phyloP scores from a whole-genome alignment of 1,140 invertebrate genomes.

The Periplaneta americana region DNA sequence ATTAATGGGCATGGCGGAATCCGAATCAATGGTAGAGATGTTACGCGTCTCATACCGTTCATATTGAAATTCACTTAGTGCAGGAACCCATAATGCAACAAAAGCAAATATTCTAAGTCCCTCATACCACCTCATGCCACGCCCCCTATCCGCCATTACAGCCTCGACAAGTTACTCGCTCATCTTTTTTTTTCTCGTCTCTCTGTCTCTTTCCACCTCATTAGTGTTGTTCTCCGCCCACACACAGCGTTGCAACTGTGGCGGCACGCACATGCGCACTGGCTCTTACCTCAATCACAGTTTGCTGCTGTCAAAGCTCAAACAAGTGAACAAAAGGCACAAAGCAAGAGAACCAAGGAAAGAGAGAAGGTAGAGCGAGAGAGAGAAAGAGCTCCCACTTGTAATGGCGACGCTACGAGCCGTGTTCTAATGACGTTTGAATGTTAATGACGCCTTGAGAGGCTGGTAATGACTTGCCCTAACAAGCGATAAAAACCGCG shows the following conservation, averaged over 20 bases:
- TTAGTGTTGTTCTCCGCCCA: neutral
- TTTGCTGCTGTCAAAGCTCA: neutral
- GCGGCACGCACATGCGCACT: neutral
- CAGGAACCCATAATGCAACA: neutral
- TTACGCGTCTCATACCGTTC: neutral
- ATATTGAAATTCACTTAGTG: neutral
- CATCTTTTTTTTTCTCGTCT: neutral
- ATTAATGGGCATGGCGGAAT: neutral
- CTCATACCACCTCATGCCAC: neutral
- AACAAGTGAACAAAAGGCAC: neutral
- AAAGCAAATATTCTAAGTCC: neutral
- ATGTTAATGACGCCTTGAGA: constrained; percentile 22
- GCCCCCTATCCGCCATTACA: constrained; percentile 12
- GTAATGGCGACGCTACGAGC: constrained; percentile 1
- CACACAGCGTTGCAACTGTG: neutral
- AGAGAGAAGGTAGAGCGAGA: neutral
- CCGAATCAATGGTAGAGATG: neutral
- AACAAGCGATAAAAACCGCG: constrained; percentile 4
- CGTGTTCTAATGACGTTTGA: constrained; percentile 21
- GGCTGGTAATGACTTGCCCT: constrained; percentile 7
- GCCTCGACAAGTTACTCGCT: neutral
- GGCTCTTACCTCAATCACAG: neutral
- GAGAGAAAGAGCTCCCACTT: neutral
- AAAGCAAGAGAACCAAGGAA: neutral
- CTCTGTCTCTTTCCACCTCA: constrained; percentile 6